phyloP scores from a whole-genome alignment of 2,113 vertebrate genomes.

The Brachyistius frenatus region DNA sequence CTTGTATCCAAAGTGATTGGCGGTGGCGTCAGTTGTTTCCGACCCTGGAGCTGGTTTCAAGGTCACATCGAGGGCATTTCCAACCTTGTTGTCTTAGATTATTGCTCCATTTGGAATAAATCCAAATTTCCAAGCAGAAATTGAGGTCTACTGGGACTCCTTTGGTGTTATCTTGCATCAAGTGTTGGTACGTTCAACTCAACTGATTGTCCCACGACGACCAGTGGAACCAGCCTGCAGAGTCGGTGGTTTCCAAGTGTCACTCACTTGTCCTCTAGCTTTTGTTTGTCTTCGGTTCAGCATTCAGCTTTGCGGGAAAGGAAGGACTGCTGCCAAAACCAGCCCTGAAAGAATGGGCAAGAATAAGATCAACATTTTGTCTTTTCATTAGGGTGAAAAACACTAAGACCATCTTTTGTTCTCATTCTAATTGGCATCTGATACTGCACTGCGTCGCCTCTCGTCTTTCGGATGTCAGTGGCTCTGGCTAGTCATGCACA shows the following conservation, averaged over 20 bases:
- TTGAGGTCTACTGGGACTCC: not conserved
- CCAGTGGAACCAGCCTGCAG: conserved; percentile 48
- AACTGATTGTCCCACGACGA: conserved; percentile 54
- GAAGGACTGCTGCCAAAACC: conserved; percentile 52
- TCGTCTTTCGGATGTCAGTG: conserved; percentile 52
- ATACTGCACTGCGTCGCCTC: conserved; percentile 47
- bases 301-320: conserved; percentile 62
- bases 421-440: conserved; percentile 65
- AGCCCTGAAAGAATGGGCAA: conserved; percentile 55
- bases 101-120: conserved; percentile 34
- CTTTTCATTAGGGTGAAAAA: conserved; percentile 59
- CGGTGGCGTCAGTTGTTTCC: not conserved
- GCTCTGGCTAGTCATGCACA: conserved; percentile 49
- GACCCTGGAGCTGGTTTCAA: not conserved
- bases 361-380: conserved; percentile 65
- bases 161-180: conserved; percentile 42
- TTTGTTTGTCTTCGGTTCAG: conserved; percentile 69
- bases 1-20: not conserved
- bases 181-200: conserved; percentile 53
- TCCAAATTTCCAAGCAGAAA: not conserved
- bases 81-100: not conserved
- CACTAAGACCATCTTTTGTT: conserved; percentile 61
- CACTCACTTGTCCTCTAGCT: conserved; percentile 67
- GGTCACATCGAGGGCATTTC: not conserved
- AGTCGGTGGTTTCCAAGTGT: conserved; percentile 64